These are phyloP conservation scores for Copidosoma floridanum DNA, from an alignment of 1,140 invertebrate species.

Conservation along the genomic window DNA sequence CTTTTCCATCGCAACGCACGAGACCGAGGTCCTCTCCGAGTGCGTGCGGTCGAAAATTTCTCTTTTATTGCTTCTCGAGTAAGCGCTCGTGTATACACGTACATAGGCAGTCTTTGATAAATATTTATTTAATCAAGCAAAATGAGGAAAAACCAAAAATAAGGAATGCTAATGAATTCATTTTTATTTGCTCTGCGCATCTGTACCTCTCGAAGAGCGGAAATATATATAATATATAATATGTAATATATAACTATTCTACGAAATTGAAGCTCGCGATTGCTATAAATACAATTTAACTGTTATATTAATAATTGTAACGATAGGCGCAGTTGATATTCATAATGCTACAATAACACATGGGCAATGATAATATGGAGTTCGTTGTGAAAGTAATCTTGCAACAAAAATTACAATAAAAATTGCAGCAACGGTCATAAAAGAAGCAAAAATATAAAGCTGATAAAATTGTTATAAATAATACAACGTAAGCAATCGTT, in stretches of 20 bases:
- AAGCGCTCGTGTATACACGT: neutral
- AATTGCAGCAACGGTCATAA: neutral
- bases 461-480: neutral
- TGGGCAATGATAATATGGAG: no score
- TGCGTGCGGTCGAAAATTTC: no score
- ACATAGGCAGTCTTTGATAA: neutral
- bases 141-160: neutral
- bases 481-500: neutral
- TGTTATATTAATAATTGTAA: no score
- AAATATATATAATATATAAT: neutral
- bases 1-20: no score
- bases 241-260: no score
- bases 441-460: neutral
- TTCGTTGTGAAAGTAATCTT: no score
- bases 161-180: no score
- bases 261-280: neutral
- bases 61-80: constrained; percentile 5
- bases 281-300: no score
- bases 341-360: no score
- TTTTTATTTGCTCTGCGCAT: neutral
- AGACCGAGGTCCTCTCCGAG: no score
- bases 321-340: no score
- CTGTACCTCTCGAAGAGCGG: neutral
- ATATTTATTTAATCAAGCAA: constrained; percentile 9
- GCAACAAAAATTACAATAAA: neutral